These are phyloP conservation scores for roundworm (Caenorhabditis elegans) DNA, from an alignment of 1,140 invertebrate genomes.

Conservation along the genomic window DNA sequence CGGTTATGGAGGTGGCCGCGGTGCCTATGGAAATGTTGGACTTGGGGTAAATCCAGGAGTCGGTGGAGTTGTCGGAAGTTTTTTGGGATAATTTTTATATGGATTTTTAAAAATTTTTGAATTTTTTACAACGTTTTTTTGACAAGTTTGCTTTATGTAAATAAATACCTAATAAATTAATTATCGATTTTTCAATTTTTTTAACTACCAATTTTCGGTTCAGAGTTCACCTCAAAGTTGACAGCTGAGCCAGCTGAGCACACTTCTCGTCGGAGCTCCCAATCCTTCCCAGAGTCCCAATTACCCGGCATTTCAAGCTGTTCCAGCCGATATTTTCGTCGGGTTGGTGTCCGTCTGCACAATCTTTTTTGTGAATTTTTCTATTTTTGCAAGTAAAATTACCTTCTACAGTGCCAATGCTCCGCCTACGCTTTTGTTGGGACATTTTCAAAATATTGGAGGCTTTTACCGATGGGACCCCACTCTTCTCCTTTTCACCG, in stretches of 20 bases:
- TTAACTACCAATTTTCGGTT: no score
- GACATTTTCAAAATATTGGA: slow-evolving; percentile 23
- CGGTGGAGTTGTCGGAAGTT: slow-evolving; percentile 3
- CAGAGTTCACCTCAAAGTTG: not conserved
- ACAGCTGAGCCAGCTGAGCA: not conserved
- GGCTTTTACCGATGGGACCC: not conserved
- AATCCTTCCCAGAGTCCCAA: slow-evolving; percentile 3
- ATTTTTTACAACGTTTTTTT: not conserved
- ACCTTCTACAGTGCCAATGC: slow-evolving; percentile 1
- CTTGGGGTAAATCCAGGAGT: slow-evolving; percentile 8
- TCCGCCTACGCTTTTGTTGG: not conserved
- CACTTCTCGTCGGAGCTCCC: slow-evolving; percentile 10
- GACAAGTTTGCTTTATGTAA: slow-evolving; percentile 13
- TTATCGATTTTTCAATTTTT: no score
- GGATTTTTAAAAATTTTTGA: not conserved
- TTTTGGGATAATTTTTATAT: not conserved
- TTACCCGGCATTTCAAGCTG: not conserved
- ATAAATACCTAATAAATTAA: not conserved
- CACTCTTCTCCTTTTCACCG: not conserved
- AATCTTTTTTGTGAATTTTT: not conserved
- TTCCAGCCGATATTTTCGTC: slow-evolving; percentile 19
- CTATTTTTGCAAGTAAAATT: no score
- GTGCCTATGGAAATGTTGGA: slow-evolving; percentile 14
- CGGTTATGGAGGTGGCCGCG: not conserved
- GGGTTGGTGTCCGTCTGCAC: not conserved